Evolutionary conservation across 2,113 vertebrate species (phyloP).

Genomic region (Elephas maximus): DNA sequence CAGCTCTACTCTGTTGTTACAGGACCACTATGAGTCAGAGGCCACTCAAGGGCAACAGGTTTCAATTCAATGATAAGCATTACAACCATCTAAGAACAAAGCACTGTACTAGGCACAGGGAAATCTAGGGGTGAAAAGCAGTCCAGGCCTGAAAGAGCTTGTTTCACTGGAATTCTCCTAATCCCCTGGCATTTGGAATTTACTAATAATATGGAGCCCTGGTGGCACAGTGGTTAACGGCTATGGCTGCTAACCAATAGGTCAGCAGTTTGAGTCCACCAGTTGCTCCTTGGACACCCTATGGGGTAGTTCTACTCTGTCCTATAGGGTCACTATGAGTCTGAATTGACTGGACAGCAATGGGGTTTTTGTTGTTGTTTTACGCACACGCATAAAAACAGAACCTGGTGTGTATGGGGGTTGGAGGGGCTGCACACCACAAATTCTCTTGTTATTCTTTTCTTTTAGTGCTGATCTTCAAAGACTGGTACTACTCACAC

Average conservation of each 20-base stretch:
- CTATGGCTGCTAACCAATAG: no score
- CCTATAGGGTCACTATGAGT: no score
- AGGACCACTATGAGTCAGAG: no score
- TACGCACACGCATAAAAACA: neutral
- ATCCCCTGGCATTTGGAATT: neutral
- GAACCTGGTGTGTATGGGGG: neutral
- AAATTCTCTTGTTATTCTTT: neutral
- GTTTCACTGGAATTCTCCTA: neutral
- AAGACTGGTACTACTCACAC: slow-evolving; percentile 90
- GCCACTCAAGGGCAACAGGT: no score
- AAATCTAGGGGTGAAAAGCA: neutral
- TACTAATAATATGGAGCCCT: neutral
- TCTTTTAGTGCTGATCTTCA: neutral
- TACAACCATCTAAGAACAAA: neutral
- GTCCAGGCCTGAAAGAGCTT: neutral
- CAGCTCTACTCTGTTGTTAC: no score
- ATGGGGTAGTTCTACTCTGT: no score
- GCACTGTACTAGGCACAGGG: rapidly evolving
- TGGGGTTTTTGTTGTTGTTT: no score
- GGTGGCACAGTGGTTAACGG: no score
- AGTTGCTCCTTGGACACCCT: no score
- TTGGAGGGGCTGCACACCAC: neutral
- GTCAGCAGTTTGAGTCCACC: no score
- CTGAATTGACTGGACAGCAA: no score
- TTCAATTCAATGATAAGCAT: neutral